phyloP scores from a whole-genome alignment of 2,888 invertebrate genomes.

The Trissolcus japonicus region DNA sequence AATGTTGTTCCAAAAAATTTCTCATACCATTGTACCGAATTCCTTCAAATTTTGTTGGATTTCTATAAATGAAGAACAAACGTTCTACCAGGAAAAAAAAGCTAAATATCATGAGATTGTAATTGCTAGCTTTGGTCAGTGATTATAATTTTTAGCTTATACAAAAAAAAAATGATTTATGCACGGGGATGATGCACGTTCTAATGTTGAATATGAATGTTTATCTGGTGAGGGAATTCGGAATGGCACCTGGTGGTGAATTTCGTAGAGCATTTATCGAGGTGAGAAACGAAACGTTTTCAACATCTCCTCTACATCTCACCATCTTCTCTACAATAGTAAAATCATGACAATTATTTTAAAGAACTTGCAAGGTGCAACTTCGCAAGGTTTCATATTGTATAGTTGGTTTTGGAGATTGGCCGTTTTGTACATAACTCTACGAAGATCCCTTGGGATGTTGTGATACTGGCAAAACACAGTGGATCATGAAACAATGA shows the following conservation, averaged over 20 bases:
- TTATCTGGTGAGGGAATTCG: slow-evolving; percentile 93
- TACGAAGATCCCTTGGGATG: slow-evolving; percentile 91
- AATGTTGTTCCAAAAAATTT: no score
- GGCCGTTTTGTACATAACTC: slow-evolving; percentile 94
- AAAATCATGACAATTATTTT: neutral
- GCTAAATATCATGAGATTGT: no score
- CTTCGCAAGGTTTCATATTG: no score
- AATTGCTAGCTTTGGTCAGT: no score
- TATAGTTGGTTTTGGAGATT: slow-evolving; percentile 92
- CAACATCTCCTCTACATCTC: no score
- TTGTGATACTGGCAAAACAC: slow-evolving; percentile 93
- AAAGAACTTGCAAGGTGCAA: slow-evolving; percentile 82
- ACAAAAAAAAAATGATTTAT: slow-evolving; percentile 88
- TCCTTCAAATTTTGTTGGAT: no score
- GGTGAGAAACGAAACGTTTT: slow-evolving; percentile 77
- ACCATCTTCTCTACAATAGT: neutral
- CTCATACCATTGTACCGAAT: no score
- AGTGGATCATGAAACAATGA: slow-evolving; percentile 93
- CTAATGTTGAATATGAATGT: slow-evolving; percentile 95
- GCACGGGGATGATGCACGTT: slow-evolving; percentile 94
- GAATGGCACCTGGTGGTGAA: slow-evolving; percentile 99
- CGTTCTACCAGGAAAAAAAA: no score
- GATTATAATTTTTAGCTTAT: no score
- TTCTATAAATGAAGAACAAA: no score
- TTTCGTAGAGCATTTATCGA: slow-evolving; percentile 94